Evolutionary conservation across 35 echinoderm and acorn worm genomes (phyloP).

Genomic region (Patiria miniata): DNA sequence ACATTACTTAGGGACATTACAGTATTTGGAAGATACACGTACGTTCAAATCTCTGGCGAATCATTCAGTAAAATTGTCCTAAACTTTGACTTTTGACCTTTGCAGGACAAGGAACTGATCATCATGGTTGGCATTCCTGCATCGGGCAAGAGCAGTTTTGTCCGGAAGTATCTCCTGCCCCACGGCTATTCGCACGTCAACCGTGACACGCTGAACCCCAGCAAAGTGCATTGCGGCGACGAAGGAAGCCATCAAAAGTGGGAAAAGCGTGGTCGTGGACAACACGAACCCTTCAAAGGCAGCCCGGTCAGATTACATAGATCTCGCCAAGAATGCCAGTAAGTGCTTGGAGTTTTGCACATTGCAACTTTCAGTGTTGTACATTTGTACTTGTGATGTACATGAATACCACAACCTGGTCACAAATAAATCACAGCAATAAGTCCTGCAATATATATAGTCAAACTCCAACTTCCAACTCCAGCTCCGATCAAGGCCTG

Average conservation of each 20-base stretch:
- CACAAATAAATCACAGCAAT: too few species aligned
- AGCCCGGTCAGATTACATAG: conserved; percentile 68
- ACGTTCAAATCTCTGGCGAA: too few species aligned
- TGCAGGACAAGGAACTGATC: conserved; percentile 86
- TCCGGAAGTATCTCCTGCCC: conserved; percentile 48
- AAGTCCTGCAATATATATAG: background rate
- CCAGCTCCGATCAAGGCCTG: too few species aligned
- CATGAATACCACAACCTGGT: too few species aligned
- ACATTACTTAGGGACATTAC: too few species aligned
- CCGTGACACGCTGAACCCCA: conserved; percentile 83
- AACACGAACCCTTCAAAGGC: conserved; percentile 84
- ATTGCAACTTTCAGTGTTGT: background rate
- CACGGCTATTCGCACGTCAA: conserved; percentile 86
- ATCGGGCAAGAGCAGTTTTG: conserved; percentile 88
- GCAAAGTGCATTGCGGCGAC: conserved; percentile 79
- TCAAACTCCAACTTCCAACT: too few species aligned
- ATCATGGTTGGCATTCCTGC: conserved; percentile 84
- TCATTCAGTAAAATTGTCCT: too few species aligned
- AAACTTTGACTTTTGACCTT: too few species aligned
- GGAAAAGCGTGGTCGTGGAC: conserved; percentile 85
- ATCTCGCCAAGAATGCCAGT: conserved; percentile 70
- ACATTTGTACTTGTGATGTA: too few species aligned
- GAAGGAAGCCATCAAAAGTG: conserved; percentile 68
- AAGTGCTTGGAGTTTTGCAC: conserved; percentile 13
- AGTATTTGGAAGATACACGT: too few species aligned